Evolutionary conservation across 2,797 vertebrate genomes (phyloP), one percentile per base, ranked within the genome.

Genomic region (Clarias fuscus): DNA sequence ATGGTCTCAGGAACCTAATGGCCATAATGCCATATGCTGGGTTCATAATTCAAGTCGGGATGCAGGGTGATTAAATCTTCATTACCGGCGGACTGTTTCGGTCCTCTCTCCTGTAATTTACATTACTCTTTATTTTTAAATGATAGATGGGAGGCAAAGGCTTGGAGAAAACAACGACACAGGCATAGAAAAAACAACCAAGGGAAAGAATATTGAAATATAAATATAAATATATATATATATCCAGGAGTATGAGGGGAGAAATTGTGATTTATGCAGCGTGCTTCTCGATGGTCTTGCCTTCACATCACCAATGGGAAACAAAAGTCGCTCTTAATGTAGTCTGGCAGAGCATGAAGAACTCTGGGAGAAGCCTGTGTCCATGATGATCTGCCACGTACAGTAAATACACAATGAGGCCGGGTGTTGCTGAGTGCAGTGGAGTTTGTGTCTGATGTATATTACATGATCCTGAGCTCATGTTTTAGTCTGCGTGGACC

Each of bases 51-150:
- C 92, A 92, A 72, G 86, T 80, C 37, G 88, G 91, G 91, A 91
- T 89, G 89, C 87, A 80, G 85, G 91, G 91, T 94, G 94, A 94
- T 94, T 94, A 94, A 93, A 93, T 93, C 92, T 93, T 93, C 93
- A 94, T 95, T 92, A 94, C 84, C 86, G 85, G 88, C 56, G 58
- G 83, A 87, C 84, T 64, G 83, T 73, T 87, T 85, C 65, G 6
- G 48, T 84, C 62, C 86, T 11, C 80, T 84, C 85, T 87, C 75
- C 75, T 72, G 70, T 71, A 85, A 90, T 89, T 87, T 86, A 87
- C 89, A 87, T 88, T 84, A 82, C 76, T 87, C 82, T 82, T 77
- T 84, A 67, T 86, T 86, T 79, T 87, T 84, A 84, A 87, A 87
- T 89, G 89, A 89, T 86, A 67, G 79, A 90, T 85, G 43, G 40